A percentile compares a stretch with the other conserved stretches of the same genome.
These are phyloP conservation scores for Nibea albiflora DNA, from an alignment of 2,113 vertebrate genomes.

Conservation along the genomic window DNA sequence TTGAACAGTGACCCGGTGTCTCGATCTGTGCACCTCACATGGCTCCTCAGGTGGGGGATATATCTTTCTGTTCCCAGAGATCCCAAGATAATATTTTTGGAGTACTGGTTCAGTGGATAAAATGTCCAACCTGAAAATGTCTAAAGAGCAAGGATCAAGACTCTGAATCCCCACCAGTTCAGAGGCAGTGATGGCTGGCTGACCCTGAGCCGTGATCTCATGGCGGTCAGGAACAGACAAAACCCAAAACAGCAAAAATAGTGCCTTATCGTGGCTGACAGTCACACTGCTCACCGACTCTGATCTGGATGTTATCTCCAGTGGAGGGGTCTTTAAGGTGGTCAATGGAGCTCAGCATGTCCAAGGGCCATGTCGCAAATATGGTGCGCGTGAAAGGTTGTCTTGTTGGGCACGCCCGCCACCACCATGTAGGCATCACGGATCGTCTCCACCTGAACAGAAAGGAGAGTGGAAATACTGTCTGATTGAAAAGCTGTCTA, in stretches of 20 bases:
- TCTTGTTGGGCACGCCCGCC: constrained; percentile 85
- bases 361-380: constrained; percentile 85
- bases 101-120: constrained; percentile 1
- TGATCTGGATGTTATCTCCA: constrained; percentile 83
- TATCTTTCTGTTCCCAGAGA: not conserved
- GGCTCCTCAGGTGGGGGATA: not conserved
- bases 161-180: not conserved
- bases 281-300: constrained; percentile 75
- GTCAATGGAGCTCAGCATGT: constrained; percentile 86
- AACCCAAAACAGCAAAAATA: not conserved
- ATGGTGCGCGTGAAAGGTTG: constrained; percentile 83
- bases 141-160: constrained; percentile 3
- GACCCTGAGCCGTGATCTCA: not conserved
- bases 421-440: constrained; percentile 86
- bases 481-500: no score
- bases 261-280: not conserved
- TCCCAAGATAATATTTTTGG: not conserved
- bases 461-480: not conserved
- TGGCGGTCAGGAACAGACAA: not conserved
- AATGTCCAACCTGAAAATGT: constrained; percentile 5
- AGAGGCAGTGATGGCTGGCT: not conserved
- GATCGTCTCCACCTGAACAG: constrained; percentile 82
- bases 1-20: not conserved
- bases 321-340: constrained; percentile 85
- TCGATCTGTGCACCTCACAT: not conserved